Conservation (phyloP, 2,888 invertebrate species). For the Brenthis hecate region DNA sequence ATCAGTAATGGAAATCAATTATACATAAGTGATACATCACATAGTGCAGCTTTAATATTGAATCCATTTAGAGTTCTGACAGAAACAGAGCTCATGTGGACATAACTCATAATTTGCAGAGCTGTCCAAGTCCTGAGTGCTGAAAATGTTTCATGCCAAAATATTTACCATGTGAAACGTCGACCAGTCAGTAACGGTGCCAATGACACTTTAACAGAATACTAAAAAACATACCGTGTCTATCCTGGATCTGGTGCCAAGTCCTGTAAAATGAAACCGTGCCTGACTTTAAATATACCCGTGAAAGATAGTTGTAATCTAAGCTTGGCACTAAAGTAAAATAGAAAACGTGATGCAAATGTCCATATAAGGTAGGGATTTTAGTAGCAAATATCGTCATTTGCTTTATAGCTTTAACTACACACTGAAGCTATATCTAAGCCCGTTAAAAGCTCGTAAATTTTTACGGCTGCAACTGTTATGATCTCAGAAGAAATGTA, state of each 20-base stretch:
- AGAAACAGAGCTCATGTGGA: conserved; percentile 4
- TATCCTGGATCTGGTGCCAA: conserved; percentile 7
- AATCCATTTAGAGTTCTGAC: conserved; percentile 3
- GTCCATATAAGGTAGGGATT: not conserved
- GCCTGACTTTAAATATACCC: conserved; percentile 11
- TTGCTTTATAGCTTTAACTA: not conserved
- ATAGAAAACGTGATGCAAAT: conserved; percentile 13
- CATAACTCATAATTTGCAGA: conserved; percentile 11
- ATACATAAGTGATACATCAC: not conserved
- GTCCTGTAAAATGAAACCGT: conserved; percentile 6
- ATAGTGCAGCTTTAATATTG: conserved; percentile 7
- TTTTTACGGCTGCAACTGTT: conserved; percentile 42
- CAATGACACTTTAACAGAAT: conserved; percentile 24
- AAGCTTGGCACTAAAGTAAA: conserved; percentile 10
- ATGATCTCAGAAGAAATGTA: conserved; percentile 34
- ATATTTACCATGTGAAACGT: conserved; percentile 11
- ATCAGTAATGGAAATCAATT: too few relatives aligned
- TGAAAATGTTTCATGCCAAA: conserved; percentile 7
- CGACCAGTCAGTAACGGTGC: conserved; percentile 9
- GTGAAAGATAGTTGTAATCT: conserved; percentile 4
- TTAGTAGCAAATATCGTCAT: not conserved
- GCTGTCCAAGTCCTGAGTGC: not conserved
- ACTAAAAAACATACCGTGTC: conserved; percentile 17
- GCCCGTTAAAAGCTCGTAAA: conserved; percentile 23
- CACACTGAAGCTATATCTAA: conserved; percentile 11